Conservation (phyloP, 2,888 invertebrate species). For the Syrista parreyssii region DNA sequence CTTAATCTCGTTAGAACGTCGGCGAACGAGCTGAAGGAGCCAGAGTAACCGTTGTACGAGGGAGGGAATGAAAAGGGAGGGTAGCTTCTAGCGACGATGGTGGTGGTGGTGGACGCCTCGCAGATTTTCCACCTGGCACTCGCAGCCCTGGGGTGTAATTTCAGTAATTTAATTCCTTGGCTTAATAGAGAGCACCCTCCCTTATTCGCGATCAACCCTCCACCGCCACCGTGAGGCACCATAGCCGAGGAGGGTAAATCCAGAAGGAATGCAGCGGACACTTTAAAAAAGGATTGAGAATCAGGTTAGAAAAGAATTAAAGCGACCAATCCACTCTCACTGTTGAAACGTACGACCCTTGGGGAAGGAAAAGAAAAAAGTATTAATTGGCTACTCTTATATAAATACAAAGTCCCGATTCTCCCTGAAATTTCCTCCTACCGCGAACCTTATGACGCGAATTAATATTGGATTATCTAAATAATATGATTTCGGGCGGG, state of each 20-base stretch:
- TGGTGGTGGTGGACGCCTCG: constrained; percentile 35
- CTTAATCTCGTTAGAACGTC: constrained; percentile 47
- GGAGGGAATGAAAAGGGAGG: not conserved
- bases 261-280: not conserved
- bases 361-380: not conserved
- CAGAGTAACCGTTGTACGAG: not conserved
- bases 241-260: not conserved
- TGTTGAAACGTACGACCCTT: not conserved
- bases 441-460: not conserved
- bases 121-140: constrained; percentile 49
- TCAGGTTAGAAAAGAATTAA: not conserved
- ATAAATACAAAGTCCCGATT: not conserved
- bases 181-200: constrained; percentile 38
- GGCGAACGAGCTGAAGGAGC: constrained; percentile 1
- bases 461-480: not conserved
- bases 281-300: not conserved
- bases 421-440: not conserved
- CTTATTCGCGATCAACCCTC: not conserved
- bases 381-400: too few relatives aligned
- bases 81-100: constrained; percentile 2
- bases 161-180: constrained; percentile 50
- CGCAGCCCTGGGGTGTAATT: constrained; percentile 48
- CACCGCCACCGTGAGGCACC: not conserved
- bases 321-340: not conserved
- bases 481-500: not conserved